Base-by-base conservation (phyloP, 2,797 vertebrate genomes). In the Sparus aurata region DNA sequence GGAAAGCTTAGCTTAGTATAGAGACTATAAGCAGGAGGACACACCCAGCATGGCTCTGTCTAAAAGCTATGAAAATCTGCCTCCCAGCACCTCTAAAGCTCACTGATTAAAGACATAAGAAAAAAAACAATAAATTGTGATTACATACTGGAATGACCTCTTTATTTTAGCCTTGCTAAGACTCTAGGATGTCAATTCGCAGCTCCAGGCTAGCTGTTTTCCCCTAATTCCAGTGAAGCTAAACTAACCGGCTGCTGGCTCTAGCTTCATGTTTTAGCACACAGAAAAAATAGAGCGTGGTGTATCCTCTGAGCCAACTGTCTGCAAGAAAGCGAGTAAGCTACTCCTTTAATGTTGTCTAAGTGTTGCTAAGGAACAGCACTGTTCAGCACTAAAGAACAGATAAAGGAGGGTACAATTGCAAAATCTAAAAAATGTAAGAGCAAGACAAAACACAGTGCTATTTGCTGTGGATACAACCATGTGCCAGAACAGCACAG, bases 401-500 rank as follows among this genome's bases (percentile, higher is more conserved):
- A 25, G 27, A 52, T 3, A 38, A 7, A 25, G 38, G 6, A 27
- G n/a, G 15, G 30, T 20, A 12, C 1, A 59, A 67, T 45, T 0
- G 34, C 46, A 74, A 52, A 43, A 12, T 3, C 17, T 41, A 34
- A 4, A 34, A 4, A 52, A 22, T 46, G 3, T 11, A 47, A 25
- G n/a, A 70, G 15, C 30, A 66, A 57, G 47, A 58, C 53, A 47
- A 25, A 67, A 30, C 30, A 59, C 2, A 15, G 0, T 22, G 41
- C 27, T 72, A 46, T 74, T 72, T 79, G 76, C 82, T 75, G 68
- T 83, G 60, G 61, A 72, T 84, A 71, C 66, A 75, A 27, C 69
- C 13, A 59, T 18, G 41, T 34, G 13, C 3, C 25, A 66, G 49
- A 66, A 30, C 20, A 59, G 57, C 9, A 45, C 23, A 68, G 68